Base-by-base conservation (phyloP, 2,113 vertebrate species). In the Tamias sibiricus region DNA sequence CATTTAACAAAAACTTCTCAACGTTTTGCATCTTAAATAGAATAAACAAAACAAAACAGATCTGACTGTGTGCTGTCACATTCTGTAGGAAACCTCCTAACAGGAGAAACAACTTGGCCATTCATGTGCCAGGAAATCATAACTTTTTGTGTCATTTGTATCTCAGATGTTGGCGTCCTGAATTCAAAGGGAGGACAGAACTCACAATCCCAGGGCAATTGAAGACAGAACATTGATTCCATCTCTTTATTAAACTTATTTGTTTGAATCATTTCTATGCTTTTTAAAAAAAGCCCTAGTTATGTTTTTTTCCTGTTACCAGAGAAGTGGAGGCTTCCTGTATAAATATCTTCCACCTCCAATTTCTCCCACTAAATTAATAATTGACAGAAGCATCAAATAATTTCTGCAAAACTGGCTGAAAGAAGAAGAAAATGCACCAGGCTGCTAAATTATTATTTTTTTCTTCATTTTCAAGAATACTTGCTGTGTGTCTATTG, bases 401-500 rank as follows among this genome's bases (percentile, higher is more conserved):
- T n/a, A 74, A 68, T 94, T 96, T 90, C 54, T 71, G n/a, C 28
- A 95, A 96, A 93, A 68, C 0, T 11, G 35, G 13, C 54, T 40
- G 44, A 71, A 62, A 9, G 12, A 80, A 44, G 2, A 83, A 93
- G 30, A 75, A 37, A 89, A 90, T 4, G 3, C 3, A 28, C 5
- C 8, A 24, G 11, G 5, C 11, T 83, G 22, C 17, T 47, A 44
- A 52, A 10, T 66, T 47, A 1, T 26, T 49, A 12, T 49, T 49
- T 71, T 80, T 91, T 76, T 35, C 10, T 80, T 71, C 0, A 30
- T 42, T 71, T 79, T 32, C 44, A 93, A 71, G 37, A 75, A 24
- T 0, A 11, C 7, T 47, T 80, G 10, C 19, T 47, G 0, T 47
- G n/a, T 92, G 52, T 90, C 72, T 52, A 1, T 20, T 59, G 37